A percentile compares a stretch with the other conserved stretches of the same genome.
Evolutionary conservation across 2,113 vertebrate species (phyloP).

Genomic region (Typhlomys cinereus): DNA sequence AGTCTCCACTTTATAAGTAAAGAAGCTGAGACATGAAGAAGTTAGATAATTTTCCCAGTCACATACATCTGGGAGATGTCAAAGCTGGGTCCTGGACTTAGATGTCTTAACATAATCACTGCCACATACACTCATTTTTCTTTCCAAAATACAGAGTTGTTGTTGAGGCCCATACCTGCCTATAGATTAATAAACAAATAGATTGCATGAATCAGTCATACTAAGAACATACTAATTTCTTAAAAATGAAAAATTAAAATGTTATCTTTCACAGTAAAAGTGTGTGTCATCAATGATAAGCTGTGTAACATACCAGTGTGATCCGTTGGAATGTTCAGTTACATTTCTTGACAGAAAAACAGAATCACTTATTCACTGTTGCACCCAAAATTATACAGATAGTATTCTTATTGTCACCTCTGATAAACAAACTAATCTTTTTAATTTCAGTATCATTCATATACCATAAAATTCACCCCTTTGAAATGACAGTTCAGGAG

Average conservation of each 20-base stretch:
- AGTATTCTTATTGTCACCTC: not conserved
- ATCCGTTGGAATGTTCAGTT: not conserved
- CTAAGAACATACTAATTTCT: conserved; percentile 5
- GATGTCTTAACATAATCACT: not conserved
- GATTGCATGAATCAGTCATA: not conserved
- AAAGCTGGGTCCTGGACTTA: not conserved
- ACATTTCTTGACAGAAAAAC: not conserved
- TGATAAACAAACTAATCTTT: not conserved
- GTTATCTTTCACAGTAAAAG: conserved; percentile 10
- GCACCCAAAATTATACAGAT: not conserved
- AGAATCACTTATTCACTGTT: not conserved
- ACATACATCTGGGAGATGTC: not conserved
- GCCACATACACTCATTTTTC: not conserved
- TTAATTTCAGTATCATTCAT: not conserved
- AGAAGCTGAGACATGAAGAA: not conserved
- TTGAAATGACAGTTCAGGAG: not conserved
- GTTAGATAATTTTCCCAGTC: not conserved
- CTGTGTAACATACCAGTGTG: not conserved
- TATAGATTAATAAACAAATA: not conserved
- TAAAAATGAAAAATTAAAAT: conserved; percentile 11
- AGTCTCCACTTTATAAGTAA: not conserved
- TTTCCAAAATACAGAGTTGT: not conserved
- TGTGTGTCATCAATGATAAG: not conserved
- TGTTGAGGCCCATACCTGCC: not conserved
- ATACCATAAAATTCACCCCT: not conserved